Base-by-base conservation (phyloP, 2,888 invertebrate species). In the Eudemis profundana region DNA sequence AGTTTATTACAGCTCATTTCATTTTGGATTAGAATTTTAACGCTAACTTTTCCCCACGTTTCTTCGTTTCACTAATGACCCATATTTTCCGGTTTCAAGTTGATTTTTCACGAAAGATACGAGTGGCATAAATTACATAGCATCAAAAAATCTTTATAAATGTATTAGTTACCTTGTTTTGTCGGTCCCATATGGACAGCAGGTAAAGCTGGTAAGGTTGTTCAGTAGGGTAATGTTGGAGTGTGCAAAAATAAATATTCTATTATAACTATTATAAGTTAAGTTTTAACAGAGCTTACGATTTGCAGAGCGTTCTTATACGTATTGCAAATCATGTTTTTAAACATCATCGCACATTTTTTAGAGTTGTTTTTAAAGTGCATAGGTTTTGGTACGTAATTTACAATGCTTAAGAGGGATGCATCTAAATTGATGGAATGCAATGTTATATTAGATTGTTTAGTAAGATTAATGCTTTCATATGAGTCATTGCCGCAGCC, bases 371-470 rank as follows among this genome's bases (percentile, higher is more conserved):
- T 79, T 60, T 77, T 82, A 4, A 69, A 68, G 60, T 76, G 79
- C 10, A 76, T 60, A 12, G 60, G 75, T 64, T 75, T 79, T 33
- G 82, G 83, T 47, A 85, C 17, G 27, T 56, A 71, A 60, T 79
- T 77, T 63, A 86, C 76, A 44, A 88, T 79, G 66, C 88, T 89
- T 76, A 85, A 79, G 3, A 86, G 69, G 8, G 90, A 89, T 7
- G 87, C 81, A 44, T 87, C 84, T 42, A 84, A 72, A 53, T 83
- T 72, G 54, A 84, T 70, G 29, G 75, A 64, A 63, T 74, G 69
- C 15, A 74, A 69, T 50, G 68, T 69, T 15, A 71, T 69, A 59
- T 76, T 76, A 15, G 79, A 77, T 59, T 65, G 67, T 38, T 66
- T 66, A 46, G 72, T 78, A 33, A 88, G 71, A 65, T 87, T 79